Conservation (phyloP, 1,140 invertebrate genomes). For the Diorhabda carinulata region DNA sequence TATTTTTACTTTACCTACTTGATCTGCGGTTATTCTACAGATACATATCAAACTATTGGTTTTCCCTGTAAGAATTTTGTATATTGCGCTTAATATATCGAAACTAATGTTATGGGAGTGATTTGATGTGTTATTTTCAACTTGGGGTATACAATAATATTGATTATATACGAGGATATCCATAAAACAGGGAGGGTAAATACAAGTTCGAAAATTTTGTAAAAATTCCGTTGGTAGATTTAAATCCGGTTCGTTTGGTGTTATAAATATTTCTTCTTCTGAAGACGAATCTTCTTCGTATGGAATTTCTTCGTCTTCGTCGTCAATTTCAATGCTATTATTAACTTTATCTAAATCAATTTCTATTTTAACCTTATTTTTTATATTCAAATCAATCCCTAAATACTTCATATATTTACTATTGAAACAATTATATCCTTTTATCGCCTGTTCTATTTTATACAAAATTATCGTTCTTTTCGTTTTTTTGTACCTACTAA, state of each 20-base stretch:
- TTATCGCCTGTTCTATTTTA: slow-evolving; percentile 59
- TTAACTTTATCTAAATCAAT: slow-evolving; percentile 8
- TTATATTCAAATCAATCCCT: slow-evolving; percentile 28
- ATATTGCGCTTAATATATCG: slow-evolving; percentile 63
- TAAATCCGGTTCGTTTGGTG: not conserved
- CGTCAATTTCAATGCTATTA: slow-evolving; percentile 17
- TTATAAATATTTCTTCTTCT: slow-evolving; percentile 15
- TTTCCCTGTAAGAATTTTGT: slow-evolving; percentile 52
- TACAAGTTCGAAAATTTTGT: slow-evolving; percentile 55
- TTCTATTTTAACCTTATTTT: not conserved
- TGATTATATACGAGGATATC: slow-evolving; percentile 62
- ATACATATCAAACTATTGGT: slow-evolving; percentile 46
- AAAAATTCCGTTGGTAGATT: slow-evolving; percentile 63
- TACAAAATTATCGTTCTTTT: slow-evolving; percentile 52
- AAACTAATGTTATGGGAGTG: slow-evolving; percentile 60
- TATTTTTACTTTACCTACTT: slow-evolving; percentile 32
- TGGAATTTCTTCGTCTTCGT: not conserved
- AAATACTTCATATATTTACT: slow-evolving; percentile 57
- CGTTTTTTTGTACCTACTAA: slow-evolving; percentile 56
- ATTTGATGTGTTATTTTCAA: slow-evolving; percentile 62
- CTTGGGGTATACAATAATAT: slow-evolving; percentile 63
- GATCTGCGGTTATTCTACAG: slow-evolving; percentile 43
- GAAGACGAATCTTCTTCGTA: slow-evolving; percentile 24
- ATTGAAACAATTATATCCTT: slow-evolving; percentile 57
- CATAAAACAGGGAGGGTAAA: slow-evolving; percentile 59